Evolutionary conservation across 2,888 invertebrate genomes (phyloP), one percentile per base, ranked within the genome.

Genomic region (Meloe dianella): DNA sequence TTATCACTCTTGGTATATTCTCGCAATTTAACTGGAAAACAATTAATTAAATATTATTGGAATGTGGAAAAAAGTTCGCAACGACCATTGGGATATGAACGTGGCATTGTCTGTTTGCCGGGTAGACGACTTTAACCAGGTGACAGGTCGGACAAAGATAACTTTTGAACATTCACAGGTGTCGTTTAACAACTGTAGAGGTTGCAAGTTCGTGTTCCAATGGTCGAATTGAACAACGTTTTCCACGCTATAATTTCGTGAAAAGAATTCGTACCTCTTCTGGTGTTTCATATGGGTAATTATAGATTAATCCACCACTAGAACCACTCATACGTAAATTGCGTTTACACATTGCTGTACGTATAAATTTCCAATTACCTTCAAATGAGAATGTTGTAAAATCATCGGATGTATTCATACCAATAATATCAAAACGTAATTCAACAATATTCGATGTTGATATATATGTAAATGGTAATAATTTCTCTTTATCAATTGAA

Each of bases 351-450:
- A 87, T 87, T 0, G 89, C 87, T 57, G 89, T 85, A 76, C 91
- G 88, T 12, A 94, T 87, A 76, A 94, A 94, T 80, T 94, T 94
- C 83, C 92, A 95, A 54, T 89, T 89, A 7, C 92, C 95, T 81
- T 95, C 94, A 82, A 96, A 94, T 79, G 91, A 92, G 73, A 95
- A 88, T 59, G 91, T 91, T 66, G 93, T 89, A 81, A 94, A 94
- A 85, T 96, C 94, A 78, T 96, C 94, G 20, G 92, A 85, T 1
- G 94, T 90, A 70, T 92, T 89, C 96, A 97, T 95, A 75, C 91
- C 90, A 65, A 89, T 87, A 17, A 95, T 92, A 73, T 91, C 90
- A 78, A 96, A 95, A 77, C 91, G 90, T 41, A 96, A 86, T 80
- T 95, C 94, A 14, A 94, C 90, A 38, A 92, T 89, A 73, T 90